Conservation (phyloP, 2,888 invertebrate species). For the Pheosia gnoma region DNA sequence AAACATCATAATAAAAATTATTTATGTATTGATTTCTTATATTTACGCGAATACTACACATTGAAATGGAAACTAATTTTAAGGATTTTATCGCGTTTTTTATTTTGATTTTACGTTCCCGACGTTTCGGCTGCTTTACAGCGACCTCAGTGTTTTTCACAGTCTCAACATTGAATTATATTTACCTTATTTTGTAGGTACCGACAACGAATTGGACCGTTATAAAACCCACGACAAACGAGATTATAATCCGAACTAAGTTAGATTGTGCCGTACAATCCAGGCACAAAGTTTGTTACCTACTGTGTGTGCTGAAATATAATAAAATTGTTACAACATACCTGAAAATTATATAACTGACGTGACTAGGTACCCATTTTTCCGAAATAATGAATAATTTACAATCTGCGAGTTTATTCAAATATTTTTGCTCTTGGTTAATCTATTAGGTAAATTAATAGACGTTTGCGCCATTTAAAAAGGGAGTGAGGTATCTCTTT, state of each 20-base stretch:
- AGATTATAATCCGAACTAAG: background rate
- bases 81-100: too few relatives aligned
- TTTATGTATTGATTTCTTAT: too few relatives aligned
- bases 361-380: background rate
- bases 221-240: background rate
- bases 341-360: background rate
- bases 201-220: background rate
- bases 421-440: background rate
- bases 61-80: too few relatives aligned
- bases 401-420: background rate
- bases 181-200: background rate
- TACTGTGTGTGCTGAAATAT: background rate
- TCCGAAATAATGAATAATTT: background rate
- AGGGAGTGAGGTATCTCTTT: too few relatives aligned
- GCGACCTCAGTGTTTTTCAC: too few relatives aligned
- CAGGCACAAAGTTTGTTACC: background rate
- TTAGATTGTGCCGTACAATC: background rate
- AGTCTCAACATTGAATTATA: background rate
- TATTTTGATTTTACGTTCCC: too few relatives aligned
- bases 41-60: too few relatives aligned
- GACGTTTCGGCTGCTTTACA: background rate
- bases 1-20: too few relatives aligned
- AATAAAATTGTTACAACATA: background rate
- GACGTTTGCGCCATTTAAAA: too few relatives aligned
- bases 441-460: background rate